These are phyloP conservation scores for Ramphastos sulfuratus DNA, from an alignment of 2,113 vertebrate species.

Conservation along the genomic window DNA sequence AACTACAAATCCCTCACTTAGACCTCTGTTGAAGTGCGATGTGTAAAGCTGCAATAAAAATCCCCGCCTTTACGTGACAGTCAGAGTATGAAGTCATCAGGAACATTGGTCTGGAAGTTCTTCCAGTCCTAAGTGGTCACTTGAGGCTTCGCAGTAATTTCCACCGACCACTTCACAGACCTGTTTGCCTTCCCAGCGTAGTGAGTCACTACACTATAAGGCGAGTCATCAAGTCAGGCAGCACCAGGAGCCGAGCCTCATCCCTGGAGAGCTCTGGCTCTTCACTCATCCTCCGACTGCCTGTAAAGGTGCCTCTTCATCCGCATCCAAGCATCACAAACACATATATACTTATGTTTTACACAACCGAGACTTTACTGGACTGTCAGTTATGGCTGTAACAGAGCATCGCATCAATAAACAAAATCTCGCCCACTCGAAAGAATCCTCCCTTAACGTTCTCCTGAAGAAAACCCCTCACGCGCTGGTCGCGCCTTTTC, in stretches of 20 bases:
- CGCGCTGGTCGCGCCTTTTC: rapidly evolving
- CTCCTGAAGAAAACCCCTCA: not conserved
- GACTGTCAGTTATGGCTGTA: not conserved
- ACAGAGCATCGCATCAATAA: rapidly evolving
- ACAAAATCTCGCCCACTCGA: not conserved
- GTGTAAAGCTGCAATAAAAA: not conserved
- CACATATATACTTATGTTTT: rapidly evolving
- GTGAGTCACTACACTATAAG: not conserved
- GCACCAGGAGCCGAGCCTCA: not conserved
- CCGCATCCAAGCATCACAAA: not conserved
- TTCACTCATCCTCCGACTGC: not conserved
- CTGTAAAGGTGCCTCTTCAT: not conserved
- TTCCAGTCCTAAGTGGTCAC: not conserved
- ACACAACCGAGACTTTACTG: rapidly evolving
- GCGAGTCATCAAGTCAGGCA: rapidly evolving
- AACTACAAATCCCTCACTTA: not conserved
- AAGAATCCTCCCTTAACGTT: rapidly evolving
- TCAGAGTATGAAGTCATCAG: not conserved
- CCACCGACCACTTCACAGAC: not conserved
- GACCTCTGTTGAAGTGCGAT: not conserved
- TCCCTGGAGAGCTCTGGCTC: not conserved
- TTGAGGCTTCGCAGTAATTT: not conserved
- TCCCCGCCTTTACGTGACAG: not conserved
- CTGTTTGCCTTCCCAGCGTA: not conserved
- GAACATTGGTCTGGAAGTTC: not conserved